Conservation (phyloP, 2,797 vertebrate genomes). For the Rhinophrynus dorsalis region DNA sequence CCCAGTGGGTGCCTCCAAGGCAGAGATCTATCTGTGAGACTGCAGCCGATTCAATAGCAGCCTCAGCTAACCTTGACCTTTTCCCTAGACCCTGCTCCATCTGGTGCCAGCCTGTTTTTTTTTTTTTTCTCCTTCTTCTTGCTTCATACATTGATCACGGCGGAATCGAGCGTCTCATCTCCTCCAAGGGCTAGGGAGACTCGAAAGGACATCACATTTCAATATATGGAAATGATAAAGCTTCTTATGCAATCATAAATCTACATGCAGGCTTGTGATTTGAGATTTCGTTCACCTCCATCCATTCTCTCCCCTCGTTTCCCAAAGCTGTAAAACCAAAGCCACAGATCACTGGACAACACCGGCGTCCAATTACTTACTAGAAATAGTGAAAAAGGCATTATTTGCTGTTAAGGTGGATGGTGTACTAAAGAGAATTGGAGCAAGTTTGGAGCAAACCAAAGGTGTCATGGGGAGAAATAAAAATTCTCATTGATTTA, state of each 20-base stretch:
- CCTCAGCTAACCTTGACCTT: slow-evolving; percentile 90
- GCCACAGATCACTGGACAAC: slow-evolving; percentile 26
- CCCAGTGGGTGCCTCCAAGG: slow-evolving; percentile 84
- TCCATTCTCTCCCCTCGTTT: slow-evolving; percentile 52
- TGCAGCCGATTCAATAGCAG: slow-evolving; percentile 84
- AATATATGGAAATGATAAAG: slow-evolving; percentile 84
- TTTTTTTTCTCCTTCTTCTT: slow-evolving; percentile 64
- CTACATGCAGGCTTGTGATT: slow-evolving; percentile 74
- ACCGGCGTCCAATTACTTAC: slow-evolving; percentile 24
- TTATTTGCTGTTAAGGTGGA: neutral
- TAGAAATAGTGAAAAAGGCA: slow-evolving; percentile 19
- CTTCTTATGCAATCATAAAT: slow-evolving; percentile 87
- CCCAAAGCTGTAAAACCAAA: slow-evolving; percentile 15
- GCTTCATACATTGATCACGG: slow-evolving; percentile 87
- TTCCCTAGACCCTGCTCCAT: slow-evolving; percentile 85
- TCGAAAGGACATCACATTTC: slow-evolving; percentile 78
- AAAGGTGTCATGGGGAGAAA: too few relatives aligned
- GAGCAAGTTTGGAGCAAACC: too few relatives aligned
- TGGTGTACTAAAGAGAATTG: too few relatives aligned
- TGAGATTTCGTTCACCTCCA: slow-evolving; percentile 74
- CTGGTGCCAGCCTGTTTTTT: slow-evolving; percentile 81
- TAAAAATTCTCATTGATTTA: too few relatives aligned
- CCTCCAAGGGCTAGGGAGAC: slow-evolving; percentile 72
- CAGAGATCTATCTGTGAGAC: slow-evolving; percentile 83
- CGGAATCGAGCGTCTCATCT: slow-evolving; percentile 71